A percentile compares a stretch with the other conserved stretches of the same genome.
phyloP scores from a whole-genome alignment of 2,797 vertebrate species.

The Molossus alvarezi region DNA sequence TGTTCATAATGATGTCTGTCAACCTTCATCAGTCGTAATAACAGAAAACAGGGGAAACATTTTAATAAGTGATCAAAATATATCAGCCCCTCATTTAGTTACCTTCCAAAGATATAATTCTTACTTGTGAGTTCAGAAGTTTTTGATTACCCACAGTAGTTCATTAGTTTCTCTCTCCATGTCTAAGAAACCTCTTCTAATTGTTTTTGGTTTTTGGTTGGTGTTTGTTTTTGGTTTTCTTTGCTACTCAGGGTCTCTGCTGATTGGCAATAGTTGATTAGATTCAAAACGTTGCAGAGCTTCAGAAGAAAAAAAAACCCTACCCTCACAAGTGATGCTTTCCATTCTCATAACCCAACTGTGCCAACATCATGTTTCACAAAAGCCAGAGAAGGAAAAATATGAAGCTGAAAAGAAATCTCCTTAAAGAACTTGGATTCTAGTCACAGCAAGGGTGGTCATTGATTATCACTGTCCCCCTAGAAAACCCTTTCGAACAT shows the following conservation, averaged over 20 bases:
- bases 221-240: not conserved
- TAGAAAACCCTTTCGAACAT: not conserved
- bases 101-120: not conserved
- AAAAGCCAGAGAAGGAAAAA: constrained; percentile 3
- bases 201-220: not conserved
- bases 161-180: not conserved
- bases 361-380: not conserved
- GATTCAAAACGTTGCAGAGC: not conserved
- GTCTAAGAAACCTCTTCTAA: not conserved
- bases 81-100: not conserved
- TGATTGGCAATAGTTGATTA: not conserved
- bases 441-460: not conserved
- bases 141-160: not conserved
- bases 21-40: not conserved
- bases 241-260: not conserved
- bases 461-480: not conserved
- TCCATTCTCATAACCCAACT: not conserved
- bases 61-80: not conserved
- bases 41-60: not conserved
- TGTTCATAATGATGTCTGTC: not conserved
- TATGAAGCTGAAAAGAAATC: not conserved
- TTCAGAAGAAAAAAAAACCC: not conserved
- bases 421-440: not conserved
- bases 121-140: not conserved
- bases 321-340: not conserved